Evolutionary conservation across 2,113 vertebrate genomes (phyloP).

Genomic region (Mesocricetus auratus): DNA sequence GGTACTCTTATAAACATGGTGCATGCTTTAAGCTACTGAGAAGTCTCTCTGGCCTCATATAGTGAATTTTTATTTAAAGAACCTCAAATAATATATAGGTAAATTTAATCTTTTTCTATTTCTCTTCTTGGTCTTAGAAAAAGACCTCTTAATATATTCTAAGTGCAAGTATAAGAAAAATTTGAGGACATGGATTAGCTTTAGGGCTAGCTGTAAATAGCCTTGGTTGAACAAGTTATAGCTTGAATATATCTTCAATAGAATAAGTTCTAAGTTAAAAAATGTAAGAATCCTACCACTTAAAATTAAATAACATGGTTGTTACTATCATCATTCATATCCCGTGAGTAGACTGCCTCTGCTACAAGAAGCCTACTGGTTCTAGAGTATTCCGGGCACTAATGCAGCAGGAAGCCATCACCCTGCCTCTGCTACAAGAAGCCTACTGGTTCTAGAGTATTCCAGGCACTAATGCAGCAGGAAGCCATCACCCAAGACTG

Average conservation of each 20-base stretch:
- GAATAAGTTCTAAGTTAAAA: slow-evolving; percentile 21
- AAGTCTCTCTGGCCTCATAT: neutral
- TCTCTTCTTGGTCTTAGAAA: neutral
- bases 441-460: neutral
- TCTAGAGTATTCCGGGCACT: neutral
- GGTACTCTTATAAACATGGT: neutral
- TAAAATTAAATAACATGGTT: neutral
- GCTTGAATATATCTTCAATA: neutral
- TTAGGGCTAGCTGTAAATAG: neutral
- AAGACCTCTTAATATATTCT: slow-evolving; percentile 14
- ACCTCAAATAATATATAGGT: neutral
- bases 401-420: neutral
- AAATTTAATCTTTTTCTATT: neutral
- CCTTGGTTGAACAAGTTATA: neutral
- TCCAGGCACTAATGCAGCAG: neutral
- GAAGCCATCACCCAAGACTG: neutral
- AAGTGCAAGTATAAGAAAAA: neutral
- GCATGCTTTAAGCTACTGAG: neutral
- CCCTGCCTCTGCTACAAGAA: neutral
- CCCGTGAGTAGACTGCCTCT: neutral
- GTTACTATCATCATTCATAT: neutral
- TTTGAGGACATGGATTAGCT: neutral
- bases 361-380: neutral
- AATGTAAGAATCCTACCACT: neutral
- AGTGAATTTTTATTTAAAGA: neutral